These are phyloP conservation scores for Folsomia manolachei DNA, from an alignment of 2,888 invertebrate genomes.

Conservation along the genomic window DNA sequence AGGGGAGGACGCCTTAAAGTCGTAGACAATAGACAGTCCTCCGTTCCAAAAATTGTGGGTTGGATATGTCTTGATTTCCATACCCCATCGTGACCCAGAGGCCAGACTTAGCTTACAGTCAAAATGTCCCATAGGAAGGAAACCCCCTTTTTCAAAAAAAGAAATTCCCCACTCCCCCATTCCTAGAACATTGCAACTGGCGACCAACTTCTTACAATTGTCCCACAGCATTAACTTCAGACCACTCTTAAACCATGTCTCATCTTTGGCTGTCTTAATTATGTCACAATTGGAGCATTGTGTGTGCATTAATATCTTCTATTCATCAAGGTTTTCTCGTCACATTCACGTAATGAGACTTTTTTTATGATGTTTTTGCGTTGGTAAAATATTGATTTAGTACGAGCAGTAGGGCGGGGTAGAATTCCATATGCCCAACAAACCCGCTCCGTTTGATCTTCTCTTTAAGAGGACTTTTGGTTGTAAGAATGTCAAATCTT, in stretches of 20 bases:
- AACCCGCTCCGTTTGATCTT: too few relatives aligned
- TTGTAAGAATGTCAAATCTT: too few relatives aligned
- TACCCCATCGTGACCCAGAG: conserved; percentile 9
- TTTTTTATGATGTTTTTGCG: not conserved
- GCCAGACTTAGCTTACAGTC: conserved; percentile 14
- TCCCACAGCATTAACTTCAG: too few relatives aligned
- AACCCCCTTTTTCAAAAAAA: conserved; percentile 19
- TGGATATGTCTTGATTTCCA: conserved; percentile 19
- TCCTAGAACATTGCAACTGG: not conserved
- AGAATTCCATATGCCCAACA: not conserved
- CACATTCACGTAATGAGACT: too few relatives aligned
- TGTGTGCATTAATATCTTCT: not conserved
- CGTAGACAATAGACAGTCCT: conserved; percentile 9
- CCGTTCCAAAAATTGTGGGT: conserved; percentile 12
- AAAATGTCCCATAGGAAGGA: conserved; percentile 7
- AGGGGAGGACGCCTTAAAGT: conserved; percentile 10
- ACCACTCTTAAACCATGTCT: too few relatives aligned
- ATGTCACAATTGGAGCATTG: too few relatives aligned
- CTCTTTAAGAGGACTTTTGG: too few relatives aligned
- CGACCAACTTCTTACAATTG: too few relatives aligned
- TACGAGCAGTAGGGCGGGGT: not conserved
- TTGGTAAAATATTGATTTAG: not conserved
- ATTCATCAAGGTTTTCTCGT: not conserved
- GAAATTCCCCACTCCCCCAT: not conserved
- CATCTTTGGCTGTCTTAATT: too few relatives aligned